These are phyloP conservation scores for Gadus chalcogrammus DNA, from an alignment of 2,113 vertebrate genomes.

Conservation along the genomic window DNA sequence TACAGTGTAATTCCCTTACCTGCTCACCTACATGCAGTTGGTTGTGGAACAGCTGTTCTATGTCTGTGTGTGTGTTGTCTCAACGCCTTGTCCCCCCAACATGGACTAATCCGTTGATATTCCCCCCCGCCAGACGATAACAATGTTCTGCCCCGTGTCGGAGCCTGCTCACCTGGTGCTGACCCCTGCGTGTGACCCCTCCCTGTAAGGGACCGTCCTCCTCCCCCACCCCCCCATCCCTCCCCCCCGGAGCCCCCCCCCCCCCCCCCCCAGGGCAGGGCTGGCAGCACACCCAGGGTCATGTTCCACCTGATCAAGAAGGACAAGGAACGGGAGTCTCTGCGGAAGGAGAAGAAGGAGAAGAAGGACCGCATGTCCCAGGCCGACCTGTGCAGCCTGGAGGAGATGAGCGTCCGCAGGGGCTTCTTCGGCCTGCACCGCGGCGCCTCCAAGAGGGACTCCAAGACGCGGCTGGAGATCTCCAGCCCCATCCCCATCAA, in stretches of 20 bases:
- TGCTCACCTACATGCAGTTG: no score
- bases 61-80: no score
- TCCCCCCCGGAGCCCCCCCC: conserved; percentile 5
- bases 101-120: no score
- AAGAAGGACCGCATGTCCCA: conserved; percentile 96
- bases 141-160: no score
- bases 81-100: no score
- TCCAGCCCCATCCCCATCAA: conserved; percentile 94
- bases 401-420: conserved; percentile 91
- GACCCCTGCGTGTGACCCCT: no score
- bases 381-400: conserved; percentile 88
- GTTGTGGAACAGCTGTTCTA: no score
- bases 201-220: not conserved
- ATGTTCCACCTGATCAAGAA: conserved; percentile 91
- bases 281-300: conserved; percentile 18
- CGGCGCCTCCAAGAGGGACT: conserved; percentile 83
- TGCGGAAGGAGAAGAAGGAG: conserved; percentile 88
- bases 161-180: no score
- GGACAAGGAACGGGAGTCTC: conserved; percentile 77
- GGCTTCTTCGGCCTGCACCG: conserved; percentile 92
- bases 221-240: not conserved
- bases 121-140: no score
- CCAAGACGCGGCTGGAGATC: conserved; percentile 85
- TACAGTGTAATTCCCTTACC: no score
- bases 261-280: conserved; percentile 6